Conservation (phyloP, 2,888 invertebrate species). For the Saturnia pavonia region DNA sequence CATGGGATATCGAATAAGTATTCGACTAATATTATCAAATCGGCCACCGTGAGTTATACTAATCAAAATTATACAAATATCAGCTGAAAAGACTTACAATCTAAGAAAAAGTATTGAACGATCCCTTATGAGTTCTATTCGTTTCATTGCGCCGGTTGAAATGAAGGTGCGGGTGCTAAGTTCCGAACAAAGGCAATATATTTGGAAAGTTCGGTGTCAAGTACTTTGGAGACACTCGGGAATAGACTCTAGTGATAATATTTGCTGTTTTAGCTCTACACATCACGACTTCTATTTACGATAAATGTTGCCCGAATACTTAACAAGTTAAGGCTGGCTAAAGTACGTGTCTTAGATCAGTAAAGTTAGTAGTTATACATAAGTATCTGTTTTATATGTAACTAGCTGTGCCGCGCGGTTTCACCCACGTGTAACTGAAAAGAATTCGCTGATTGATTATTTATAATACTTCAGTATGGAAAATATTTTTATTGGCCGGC, state of each 20-base stretch:
- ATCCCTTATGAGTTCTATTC: slow-evolving; percentile 8
- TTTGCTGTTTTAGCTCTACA: slow-evolving; percentile 3
- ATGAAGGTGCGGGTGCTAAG: slow-evolving; percentile 53
- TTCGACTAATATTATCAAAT: too few relatives aligned
- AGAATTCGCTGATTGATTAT: too few relatives aligned
- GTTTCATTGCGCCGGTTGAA: slow-evolving; percentile 24
- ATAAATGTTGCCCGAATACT: slow-evolving; percentile 22
- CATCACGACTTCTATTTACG: slow-evolving; percentile 15
- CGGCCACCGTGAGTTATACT: too few relatives aligned
- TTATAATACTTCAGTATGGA: too few relatives aligned
- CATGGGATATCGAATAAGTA: too few relatives aligned
- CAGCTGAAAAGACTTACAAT: neutral
- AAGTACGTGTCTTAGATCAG: neutral
- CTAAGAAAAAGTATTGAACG: slow-evolving; percentile 5
- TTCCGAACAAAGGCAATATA: slow-evolving; percentile 69
- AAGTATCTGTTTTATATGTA: neutral
- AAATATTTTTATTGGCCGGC: too few relatives aligned
- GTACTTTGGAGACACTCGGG: slow-evolving; percentile 8
- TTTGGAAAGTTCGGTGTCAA: slow-evolving; percentile 46
- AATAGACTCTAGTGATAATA: slow-evolving; percentile 9
- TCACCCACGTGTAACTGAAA: too few relatives aligned
- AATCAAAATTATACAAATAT: neutral
- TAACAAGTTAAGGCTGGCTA: neutral
- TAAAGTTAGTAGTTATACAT: neutral
- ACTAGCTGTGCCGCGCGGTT: too few relatives aligned